Evolutionary conservation across 2,113 vertebrate species (phyloP).

Genomic region (Hystrix brachyura): DNA sequence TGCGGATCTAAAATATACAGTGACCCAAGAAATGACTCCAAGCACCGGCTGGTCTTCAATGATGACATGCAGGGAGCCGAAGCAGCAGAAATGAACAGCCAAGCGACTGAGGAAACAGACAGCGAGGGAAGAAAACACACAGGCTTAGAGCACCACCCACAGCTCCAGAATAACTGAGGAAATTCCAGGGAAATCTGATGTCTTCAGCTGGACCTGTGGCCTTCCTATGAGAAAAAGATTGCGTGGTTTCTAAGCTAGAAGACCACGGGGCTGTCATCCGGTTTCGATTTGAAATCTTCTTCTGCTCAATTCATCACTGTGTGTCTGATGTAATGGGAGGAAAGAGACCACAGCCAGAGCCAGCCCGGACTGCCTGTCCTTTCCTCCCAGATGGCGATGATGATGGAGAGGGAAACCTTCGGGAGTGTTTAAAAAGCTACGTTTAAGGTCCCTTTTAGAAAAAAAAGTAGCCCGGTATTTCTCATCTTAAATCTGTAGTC

Average conservation of each 20-base stretch:
- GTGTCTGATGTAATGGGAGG: too few relatives aligned
- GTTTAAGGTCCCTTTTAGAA: not conserved
- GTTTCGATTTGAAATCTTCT: not conserved
- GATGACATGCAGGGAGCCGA: rapidly evolving
- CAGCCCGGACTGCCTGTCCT: not conserved
- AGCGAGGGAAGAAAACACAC: rapidly evolving
- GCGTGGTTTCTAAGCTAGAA: not conserved
- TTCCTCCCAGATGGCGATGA: not conserved
- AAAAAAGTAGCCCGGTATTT: not conserved
- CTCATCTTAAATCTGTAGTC: not conserved
- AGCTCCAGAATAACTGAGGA: not conserved
- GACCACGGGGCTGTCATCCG: not conserved
- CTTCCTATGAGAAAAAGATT: not conserved
- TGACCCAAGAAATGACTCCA: not conserved
- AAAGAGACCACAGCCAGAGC: rapidly evolving
- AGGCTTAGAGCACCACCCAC: too few relatives aligned
- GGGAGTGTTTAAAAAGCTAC: not conserved
- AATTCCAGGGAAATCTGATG: not conserved
- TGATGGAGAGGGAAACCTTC: not conserved
- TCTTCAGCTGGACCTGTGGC: not conserved
- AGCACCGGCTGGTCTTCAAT: rapidly evolving
- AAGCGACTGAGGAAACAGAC: not conserved
- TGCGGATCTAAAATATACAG: not conserved
- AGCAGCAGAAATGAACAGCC: not conserved
- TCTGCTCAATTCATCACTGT: not conserved